A percentile compares a stretch with the other conserved stretches of the same genome.
phyloP scores from a whole-genome alignment of 2,888 invertebrate genomes.

The Brassicogethes aeneus region DNA sequence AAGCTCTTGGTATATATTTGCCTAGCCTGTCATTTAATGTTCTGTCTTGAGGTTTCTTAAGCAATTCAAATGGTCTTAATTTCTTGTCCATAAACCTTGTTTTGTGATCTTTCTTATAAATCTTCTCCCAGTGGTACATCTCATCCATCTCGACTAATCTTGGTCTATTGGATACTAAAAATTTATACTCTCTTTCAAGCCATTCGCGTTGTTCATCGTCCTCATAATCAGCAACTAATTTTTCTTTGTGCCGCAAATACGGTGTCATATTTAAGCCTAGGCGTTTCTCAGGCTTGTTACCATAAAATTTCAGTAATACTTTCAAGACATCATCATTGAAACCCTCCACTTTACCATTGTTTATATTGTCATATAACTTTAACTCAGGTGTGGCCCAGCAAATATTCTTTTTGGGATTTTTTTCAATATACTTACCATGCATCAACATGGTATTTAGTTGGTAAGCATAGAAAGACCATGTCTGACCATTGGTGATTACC shows the following conservation, averaged over 20 bases:
- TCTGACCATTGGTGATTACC: conserved; percentile 78
- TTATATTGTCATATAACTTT: conserved; percentile 63
- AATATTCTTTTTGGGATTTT: conserved; percentile 65
- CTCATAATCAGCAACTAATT: conserved; percentile 56
- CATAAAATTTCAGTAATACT: conserved; percentile 63
- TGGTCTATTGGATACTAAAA: conserved; percentile 59
- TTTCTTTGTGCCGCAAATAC: conserved; percentile 53
- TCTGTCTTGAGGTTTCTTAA: conserved; percentile 53
- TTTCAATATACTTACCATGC: conserved; percentile 52
- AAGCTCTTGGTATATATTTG: conserved; percentile 58
- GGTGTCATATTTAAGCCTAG: conserved; percentile 60
- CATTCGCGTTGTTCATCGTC: conserved; percentile 60
- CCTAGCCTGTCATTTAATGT: conserved; percentile 58
- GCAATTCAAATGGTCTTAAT: conserved; percentile 60
- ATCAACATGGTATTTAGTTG: conserved; percentile 81
- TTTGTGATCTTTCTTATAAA: conserved; percentile 66
- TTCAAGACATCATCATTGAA: conserved; percentile 74
- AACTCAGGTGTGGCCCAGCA: conserved; percentile 69
- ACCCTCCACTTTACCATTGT: conserved; percentile 59
- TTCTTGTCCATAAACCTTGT: conserved; percentile 60
- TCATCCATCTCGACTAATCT: conserved; percentile 56
- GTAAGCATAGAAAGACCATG: conserved; percentile 81
- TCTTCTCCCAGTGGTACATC: conserved; percentile 71
- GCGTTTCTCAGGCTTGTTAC: conserved; percentile 56
- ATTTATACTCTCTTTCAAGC: conserved; percentile 60